Evolutionary conservation across 2,113 vertebrate genomes (phyloP), one percentile per base, ranked within the genome.

Genomic region (Epinephelus lanceolatus): DNA sequence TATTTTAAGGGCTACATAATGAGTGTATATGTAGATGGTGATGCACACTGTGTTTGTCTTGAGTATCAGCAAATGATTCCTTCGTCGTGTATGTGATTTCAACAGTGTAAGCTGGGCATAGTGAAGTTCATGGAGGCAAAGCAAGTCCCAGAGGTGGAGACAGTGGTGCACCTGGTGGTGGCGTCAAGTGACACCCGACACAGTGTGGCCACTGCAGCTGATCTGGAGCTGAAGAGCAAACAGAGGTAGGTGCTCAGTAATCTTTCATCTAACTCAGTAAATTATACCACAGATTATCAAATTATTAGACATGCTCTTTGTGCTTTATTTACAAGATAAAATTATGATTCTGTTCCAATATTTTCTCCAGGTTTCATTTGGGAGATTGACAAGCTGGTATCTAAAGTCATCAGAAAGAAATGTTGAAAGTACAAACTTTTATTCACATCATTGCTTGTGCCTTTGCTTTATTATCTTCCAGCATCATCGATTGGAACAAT

Each of bases 401-500:
- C 1, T 33, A 49, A 25, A 40, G 19, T n/a, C 27, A 51, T 40
- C 1, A 30, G 21, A 65, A 40, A 25, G 52, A 73, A 30, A 37
- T 56, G 3, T 19, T 72, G 17, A 55, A 57, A 63, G 33, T 40
- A 65, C n/a, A 59, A 51, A 37, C 25, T 6, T 19, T 30, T 27
- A 23, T n/a, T 74, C 3, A 45, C 13, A 5, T 55, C 2, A 60
- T 52, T 70, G 53, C 2, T 67, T 19, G 30, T 59, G 1, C 19
- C 1, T 2, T 65, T 88, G 10, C 87, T 87, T 61, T 56, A 4
- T 62, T 88, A 6, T 72, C 23, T 84, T 91, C 9, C 94, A 99
- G 98, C 93, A 96, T 99, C 88, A 97, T 99, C 87, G 98, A 99
- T 90, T 99, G 98, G 98, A 99, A 99, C 91, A 99, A 98, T 93